phyloP scores from a whole-genome alignment of 2,797 vertebrate genomes.

The Takifugu ocellatus region DNA sequence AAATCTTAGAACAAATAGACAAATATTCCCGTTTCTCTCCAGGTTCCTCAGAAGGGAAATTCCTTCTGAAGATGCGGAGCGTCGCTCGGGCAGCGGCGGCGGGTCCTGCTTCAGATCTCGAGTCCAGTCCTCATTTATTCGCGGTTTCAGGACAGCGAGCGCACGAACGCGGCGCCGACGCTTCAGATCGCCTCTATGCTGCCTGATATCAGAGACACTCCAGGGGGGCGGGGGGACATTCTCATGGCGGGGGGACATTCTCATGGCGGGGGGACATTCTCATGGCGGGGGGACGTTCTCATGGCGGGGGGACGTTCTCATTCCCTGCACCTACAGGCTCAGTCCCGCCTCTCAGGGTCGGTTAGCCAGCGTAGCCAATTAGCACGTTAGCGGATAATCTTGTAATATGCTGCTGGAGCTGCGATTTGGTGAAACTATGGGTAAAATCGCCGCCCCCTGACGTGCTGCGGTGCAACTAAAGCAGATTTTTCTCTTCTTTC shows the following conservation, averaged over 20 bases:
- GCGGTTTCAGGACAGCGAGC: constrained; percentile 6
- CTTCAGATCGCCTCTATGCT: not conserved
- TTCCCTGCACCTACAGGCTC: no score
- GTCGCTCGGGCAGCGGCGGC: constrained; percentile 19
- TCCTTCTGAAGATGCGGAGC: constrained; percentile 18
- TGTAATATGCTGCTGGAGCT: no score
- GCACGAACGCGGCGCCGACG: not conserved
- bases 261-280: no score
- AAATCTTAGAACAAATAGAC: not conserved
- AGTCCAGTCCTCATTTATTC: constrained; percentile 13
- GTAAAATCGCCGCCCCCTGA: constrained; percentile 10
- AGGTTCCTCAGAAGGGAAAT: not conserved
- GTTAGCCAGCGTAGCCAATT: no score
- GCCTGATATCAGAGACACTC: not conserved
- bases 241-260: no score
- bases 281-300: no score
- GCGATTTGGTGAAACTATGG: no score
- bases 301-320: no score
- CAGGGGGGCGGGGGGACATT: no score
- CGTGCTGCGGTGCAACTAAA: not conserved
- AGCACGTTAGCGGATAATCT: no score
- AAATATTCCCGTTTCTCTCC: not conserved
- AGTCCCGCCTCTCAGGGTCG: no score
- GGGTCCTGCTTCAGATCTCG: constrained; percentile 29
- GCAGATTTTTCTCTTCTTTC: no score